These are phyloP conservation scores for Cataglyphis cursor DNA, from an alignment of 2,888 invertebrate species.

Conservation along the genomic window DNA sequence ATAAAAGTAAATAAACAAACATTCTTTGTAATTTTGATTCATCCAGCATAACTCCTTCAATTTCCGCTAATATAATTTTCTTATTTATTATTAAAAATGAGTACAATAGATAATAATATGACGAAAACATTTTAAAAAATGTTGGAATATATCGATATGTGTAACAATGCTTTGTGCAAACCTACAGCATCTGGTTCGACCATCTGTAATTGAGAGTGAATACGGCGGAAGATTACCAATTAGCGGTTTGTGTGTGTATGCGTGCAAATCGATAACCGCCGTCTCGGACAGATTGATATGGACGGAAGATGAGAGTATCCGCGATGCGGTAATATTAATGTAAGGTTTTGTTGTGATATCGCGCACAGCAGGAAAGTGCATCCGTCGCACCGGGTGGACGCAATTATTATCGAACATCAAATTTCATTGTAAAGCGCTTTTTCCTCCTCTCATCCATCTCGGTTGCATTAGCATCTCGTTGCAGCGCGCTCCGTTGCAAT, in stretches of 20 bases:
- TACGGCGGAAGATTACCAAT: slow-evolving; percentile 50
- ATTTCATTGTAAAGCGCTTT: slow-evolving; percentile 49
- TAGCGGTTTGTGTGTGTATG: slow-evolving; percentile 4
- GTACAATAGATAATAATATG: background rate
- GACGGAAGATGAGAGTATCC: slow-evolving; percentile 2
- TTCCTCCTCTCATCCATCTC: slow-evolving; percentile 19
- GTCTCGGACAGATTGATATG: slow-evolving; percentile 25
- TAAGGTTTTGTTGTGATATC: slow-evolving; percentile 37
- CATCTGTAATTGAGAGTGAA: slow-evolving; percentile 32
- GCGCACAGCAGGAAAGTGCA: slow-evolving; percentile 27
- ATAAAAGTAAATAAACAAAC: no score
- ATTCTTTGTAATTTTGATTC: no score
- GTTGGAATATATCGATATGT: background rate
- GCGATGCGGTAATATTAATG: slow-evolving; percentile 22
- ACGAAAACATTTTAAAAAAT: background rate
- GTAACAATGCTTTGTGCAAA: background rate
- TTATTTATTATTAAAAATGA: no score
- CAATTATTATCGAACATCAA: slow-evolving; percentile 48
- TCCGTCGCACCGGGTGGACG: background rate
- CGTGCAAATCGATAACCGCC: slow-evolving; percentile 28
- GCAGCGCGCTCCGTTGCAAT: slow-evolving; percentile 15
- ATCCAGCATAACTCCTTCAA: no score
- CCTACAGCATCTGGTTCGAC: background rate
- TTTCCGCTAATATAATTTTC: no score
- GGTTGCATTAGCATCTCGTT: slow-evolving; percentile 34